Percentiles rank a stretch among this genome's conserved stretches.
These are phyloP conservation scores for Mugil cephalus DNA, from an alignment of 2,113 vertebrate species.

Conservation along the genomic window DNA sequence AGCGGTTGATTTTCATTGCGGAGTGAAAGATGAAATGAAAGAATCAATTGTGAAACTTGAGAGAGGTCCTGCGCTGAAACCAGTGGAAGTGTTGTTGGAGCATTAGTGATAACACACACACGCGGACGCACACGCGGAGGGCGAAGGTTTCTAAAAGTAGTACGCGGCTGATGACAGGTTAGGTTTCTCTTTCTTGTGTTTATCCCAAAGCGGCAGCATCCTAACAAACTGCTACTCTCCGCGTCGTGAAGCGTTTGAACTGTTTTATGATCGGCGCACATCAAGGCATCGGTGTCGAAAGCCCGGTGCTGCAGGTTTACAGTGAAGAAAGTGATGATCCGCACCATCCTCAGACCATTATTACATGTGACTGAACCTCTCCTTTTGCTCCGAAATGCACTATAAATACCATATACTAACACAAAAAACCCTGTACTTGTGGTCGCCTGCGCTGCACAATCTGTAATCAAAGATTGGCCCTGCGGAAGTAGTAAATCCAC, in stretches of 20 bases:
- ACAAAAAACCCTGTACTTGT: conserved; percentile 58
- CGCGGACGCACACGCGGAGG: too few relatives aligned
- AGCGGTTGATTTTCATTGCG: conserved; percentile 26
- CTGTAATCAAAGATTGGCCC: conserved; percentile 71
- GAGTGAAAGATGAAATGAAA: conserved; percentile 28
- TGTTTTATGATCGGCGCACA: conserved; percentile 29
- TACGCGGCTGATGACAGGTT: background rate
- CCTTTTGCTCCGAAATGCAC: conserved; percentile 24
- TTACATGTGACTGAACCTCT: conserved; percentile 46
- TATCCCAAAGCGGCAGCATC: conserved; percentile 9
- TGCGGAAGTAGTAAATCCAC: conserved; percentile 60
- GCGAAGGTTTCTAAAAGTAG: background rate
- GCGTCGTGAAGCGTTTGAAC: background rate
- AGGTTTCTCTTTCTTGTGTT: conserved; percentile 8
- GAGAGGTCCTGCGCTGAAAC: background rate
- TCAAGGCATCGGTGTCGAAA: conserved; percentile 44
- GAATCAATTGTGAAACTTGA: conserved; percentile 33
- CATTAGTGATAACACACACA: too few relatives aligned
- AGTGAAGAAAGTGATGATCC: conserved; percentile 63
- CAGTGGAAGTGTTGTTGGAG: too few relatives aligned
- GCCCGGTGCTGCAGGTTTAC: conserved; percentile 35
- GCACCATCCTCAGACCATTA: conserved; percentile 33
- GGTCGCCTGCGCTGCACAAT: conserved; percentile 4
- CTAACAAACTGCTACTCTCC: background rate
- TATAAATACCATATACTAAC: conserved; percentile 55